A percentile compares a stretch with the other conserved stretches of the same genome.
Conservation (phyloP, 1,140 invertebrate genomes). For the Microplitis mediator region DNA sequence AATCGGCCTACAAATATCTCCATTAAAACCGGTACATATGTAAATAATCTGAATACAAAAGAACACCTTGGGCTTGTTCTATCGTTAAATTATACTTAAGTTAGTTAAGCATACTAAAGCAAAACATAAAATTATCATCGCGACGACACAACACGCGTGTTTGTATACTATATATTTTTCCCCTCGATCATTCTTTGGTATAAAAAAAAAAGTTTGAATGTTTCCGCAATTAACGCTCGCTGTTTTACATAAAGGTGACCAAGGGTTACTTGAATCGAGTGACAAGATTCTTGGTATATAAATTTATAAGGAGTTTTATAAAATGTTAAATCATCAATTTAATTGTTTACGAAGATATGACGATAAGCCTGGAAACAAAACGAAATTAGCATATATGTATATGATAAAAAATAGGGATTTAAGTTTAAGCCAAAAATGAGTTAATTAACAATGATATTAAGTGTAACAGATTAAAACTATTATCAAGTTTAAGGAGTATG, state of each 20-base stretch:
- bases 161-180: not conserved
- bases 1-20: too few relatives aligned
- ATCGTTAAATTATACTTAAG: not conserved
- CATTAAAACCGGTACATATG: too few relatives aligned
- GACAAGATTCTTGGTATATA: not conserved
- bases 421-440: too few relatives aligned
- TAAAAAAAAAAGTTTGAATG: slow-evolving; percentile 47
- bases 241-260: slow-evolving; percentile 52
- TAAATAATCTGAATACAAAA: too few relatives aligned
- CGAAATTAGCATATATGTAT: slow-evolving; percentile 30
- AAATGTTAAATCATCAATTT: too few relatives aligned
- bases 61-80: not conserved
- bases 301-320: too few relatives aligned
- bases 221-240: slow-evolving; percentile 54
- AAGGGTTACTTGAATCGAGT: slow-evolving; percentile 45
- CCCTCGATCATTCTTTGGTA: not conserved
- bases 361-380: not conserved
- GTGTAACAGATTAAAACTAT: too few relatives aligned
- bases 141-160: not conserved
- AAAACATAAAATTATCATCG: slow-evolving; percentile 17
- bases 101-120: not conserved
- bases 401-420: not conserved
- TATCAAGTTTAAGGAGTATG: too few relatives aligned
- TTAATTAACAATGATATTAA: too few relatives aligned
- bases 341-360: too few relatives aligned